A percentile compares a stretch with the other conserved stretches of the same genome.
Conservation (phyloP, 2,797 vertebrate genomes). For the Poeciliopsis paucimaculata region DNA sequence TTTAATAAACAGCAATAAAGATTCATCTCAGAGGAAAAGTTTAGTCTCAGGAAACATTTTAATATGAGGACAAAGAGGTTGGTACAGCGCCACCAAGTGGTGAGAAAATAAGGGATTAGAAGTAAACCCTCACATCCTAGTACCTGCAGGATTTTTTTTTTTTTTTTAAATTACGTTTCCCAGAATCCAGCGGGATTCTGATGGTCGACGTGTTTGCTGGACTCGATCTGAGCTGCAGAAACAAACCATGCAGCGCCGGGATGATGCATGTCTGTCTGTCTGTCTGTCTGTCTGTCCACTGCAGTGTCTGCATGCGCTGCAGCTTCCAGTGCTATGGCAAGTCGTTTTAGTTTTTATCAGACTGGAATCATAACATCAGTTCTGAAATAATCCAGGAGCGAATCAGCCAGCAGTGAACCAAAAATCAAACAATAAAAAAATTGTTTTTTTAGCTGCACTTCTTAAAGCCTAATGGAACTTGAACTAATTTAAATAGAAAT, state of each 20-base stretch:
- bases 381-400: background rate
- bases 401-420: background rate
- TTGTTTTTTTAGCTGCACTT: background rate
- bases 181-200: background rate
- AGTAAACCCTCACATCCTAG: background rate
- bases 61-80: background rate
- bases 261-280: background rate
- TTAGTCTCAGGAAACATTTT: background rate
- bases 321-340: constrained; percentile 35
- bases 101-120: background rate
- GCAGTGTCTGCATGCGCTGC: constrained; percentile 43
- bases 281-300: background rate
- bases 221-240: background rate
- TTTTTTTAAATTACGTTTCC: background rate
- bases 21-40: background rate
- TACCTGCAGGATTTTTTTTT: too few relatives aligned
- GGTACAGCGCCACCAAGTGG: constrained; percentile 11
- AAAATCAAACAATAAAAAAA: background rate
- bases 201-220: background rate
- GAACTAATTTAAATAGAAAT: background rate
- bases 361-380: background rate
- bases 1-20: background rate
- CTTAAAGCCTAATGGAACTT: background rate
- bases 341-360: background rate
- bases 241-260: background rate